Evolutionary conservation across 1,140 invertebrate species (phyloP).

Genomic region (Philaenus spumarius): DNA sequence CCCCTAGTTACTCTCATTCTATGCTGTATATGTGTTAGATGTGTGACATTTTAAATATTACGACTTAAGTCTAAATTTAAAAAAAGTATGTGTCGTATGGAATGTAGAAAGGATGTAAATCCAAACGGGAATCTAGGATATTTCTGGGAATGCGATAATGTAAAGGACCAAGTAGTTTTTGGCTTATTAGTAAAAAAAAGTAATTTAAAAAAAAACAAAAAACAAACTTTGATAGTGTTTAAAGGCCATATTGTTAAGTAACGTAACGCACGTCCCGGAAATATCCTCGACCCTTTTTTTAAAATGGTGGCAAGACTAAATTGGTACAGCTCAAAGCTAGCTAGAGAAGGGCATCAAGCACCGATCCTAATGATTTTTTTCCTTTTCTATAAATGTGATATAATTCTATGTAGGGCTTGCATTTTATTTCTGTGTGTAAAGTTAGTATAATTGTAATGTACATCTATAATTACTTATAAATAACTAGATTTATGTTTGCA

Average conservation of each 20-base stretch:
- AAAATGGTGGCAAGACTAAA: slow-evolving; percentile 16
- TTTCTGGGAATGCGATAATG: not conserved
- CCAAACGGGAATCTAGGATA: not conserved
- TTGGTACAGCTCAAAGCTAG: slow-evolving; percentile 10
- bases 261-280: not conserved
- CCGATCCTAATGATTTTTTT: slow-evolving; percentile 13
- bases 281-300: not conserved
- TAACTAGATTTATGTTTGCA: slow-evolving; percentile 23
- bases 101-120: too few relatives aligned
- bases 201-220: not conserved
- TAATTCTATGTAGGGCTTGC: slow-evolving; percentile 32
- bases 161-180: slow-evolving; percentile 14
- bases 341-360: slow-evolving; percentile 22
- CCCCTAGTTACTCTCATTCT: slow-evolving; percentile 20
- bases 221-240: not conserved
- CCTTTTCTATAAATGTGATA: slow-evolving; percentile 31
- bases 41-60: slow-evolving; percentile 22
- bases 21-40: slow-evolving; percentile 34
- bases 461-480: slow-evolving; percentile 17
- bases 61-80: too few relatives aligned
- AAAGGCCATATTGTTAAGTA: too few relatives aligned
- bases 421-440: slow-evolving; percentile 30
- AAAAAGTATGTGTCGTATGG: slow-evolving; percentile 29
- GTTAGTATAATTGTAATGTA: slow-evolving; percentile 21
- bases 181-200: not conserved